Base-by-base conservation (phyloP, 2,113 vertebrate genomes). In the Xiphias gladius region DNA sequence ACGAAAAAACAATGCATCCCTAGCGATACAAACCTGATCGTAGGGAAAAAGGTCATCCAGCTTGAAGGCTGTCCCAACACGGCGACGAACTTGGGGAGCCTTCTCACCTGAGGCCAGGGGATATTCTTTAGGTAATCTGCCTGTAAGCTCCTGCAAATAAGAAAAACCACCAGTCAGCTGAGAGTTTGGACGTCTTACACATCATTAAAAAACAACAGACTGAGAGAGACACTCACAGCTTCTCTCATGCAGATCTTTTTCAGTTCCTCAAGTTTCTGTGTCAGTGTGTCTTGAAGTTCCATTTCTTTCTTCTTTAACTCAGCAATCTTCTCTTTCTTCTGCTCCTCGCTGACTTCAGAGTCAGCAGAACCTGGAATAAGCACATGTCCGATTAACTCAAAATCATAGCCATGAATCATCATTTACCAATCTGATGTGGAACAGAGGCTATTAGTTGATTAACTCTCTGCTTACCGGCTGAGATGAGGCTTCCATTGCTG, bases 401-500 rank as follows among this genome's bases (percentile, higher is more conserved):
- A 78, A 13, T 61, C 12, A 63, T 16, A 52, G 67, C 30, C 28
- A 63, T 90, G 55, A 80, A 74, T 86, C 75, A 83, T 76, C 69
- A 35, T 43, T 59, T 30, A 41, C 77, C 39, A 65, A 20, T 16
- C n/a, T 66, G 39, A 32, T 22, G 28, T n/a, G 32, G 43, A 59
- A 35, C 1, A 84, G 69, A 59, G 32, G 66, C 28, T 35, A 39
- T 72, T 61, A 32, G 37, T 46, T 24, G 59, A 76, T 83, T 66
- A 87, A 57, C 66, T 61, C 61, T 65, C 22, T 57, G 48, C 58
- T 46, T 94, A 99, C 98, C 97, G 94, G 98, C 96, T 50, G 98
- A 99, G 79, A 98, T 96, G 85, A 99, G 95, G 87, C 98, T 99
- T 77, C 98, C 97, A 0, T 96, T 99, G 95, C 98, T 99, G 54